Percentiles rank a stretch among this genome's conserved stretches.
Conservation (phyloP, 2,888 invertebrate species). For the Dicroscelio sp. region DNA sequence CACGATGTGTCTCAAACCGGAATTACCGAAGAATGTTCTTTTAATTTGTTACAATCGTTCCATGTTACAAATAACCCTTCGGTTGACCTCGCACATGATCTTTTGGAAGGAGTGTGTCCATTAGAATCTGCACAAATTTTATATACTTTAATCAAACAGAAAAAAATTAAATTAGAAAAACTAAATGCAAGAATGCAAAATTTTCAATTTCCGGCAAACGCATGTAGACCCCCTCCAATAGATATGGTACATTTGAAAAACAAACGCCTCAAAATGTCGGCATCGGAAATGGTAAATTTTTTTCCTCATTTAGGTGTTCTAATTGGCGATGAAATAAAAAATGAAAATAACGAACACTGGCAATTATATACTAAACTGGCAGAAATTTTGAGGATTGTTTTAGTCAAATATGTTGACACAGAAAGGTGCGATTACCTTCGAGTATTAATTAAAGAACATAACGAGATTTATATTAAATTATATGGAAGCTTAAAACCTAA, state of each 20-base stretch:
- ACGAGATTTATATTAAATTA: not conserved
- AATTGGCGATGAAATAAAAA: conserved; percentile 9
- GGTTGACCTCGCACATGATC: conserved; percentile 80
- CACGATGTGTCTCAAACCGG: not conserved
- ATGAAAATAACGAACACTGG: conserved; percentile 64
- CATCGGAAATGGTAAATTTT: conserved; percentile 73
- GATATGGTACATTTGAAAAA: conserved; percentile 53
- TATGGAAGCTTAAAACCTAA: too few species aligned
- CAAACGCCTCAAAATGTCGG: conserved; percentile 69
- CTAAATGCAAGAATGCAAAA: conserved; percentile 58
- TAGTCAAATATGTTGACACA: not conserved
- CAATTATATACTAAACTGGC: conserved; percentile 64
- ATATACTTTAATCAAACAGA: not conserved
- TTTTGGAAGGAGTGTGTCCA: conserved; percentile 74
- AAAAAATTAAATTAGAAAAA: conserved; percentile 47
- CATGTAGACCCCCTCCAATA: conserved; percentile 70
- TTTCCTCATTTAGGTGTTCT: conserved; percentile 44
- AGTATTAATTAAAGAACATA: not conserved
- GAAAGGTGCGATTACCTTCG: not conserved
- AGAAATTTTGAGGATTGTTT: conserved; percentile 17
- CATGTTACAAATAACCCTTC: conserved; percentile 71
- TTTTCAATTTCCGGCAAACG: conserved; percentile 59
- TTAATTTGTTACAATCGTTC: conserved; percentile 69
- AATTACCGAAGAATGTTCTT: not conserved
- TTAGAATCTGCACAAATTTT: conserved; percentile 60